Conservation (phyloP, 2,797 vertebrate genomes). For the Columba guinea region DNA sequence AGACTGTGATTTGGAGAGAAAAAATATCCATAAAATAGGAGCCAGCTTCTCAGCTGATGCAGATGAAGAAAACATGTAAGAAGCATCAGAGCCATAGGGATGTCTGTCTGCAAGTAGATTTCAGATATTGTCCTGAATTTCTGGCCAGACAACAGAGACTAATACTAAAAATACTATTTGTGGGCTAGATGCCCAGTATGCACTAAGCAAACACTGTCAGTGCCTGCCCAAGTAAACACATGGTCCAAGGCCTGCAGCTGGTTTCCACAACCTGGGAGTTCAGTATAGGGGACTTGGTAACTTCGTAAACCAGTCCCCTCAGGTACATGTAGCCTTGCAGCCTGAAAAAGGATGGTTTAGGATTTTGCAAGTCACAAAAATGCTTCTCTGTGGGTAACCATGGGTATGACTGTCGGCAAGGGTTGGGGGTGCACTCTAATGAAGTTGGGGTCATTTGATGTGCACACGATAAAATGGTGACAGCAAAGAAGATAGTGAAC, state of each 20-base stretch:
- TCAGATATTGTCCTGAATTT: no score
- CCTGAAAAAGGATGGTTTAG: not conserved
- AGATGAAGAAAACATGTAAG: not conserved
- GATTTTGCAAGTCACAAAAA: not conserved
- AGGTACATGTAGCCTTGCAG: not conserved
- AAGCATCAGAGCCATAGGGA: not conserved
- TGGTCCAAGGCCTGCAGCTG: not conserved
- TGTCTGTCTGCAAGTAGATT: not conserved
- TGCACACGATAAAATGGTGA: not conserved
- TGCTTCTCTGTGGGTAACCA: rapidly evolving
- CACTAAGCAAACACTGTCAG: rapidly evolving
- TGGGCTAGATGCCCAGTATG: not conserved
- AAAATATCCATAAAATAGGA: conserved; percentile 20
- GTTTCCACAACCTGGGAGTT: not conserved
- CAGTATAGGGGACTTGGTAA: not conserved
- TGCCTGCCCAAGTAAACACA: not conserved
- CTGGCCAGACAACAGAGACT: not conserved
- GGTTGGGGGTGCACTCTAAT: not conserved
- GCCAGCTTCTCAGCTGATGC: not conserved
- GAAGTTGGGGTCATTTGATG: not conserved
- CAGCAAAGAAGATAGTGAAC: not conserved
- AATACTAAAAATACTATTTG: not conserved
- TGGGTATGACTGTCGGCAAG: not conserved
- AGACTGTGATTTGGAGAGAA: conserved; percentile 42
- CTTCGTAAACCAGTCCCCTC: not conserved